Percentiles rank a stretch among this genome's conserved stretches.
Evolutionary conservation across 2,797 vertebrate genomes (phyloP).

Genomic region (Chaunax sp.): DNA sequence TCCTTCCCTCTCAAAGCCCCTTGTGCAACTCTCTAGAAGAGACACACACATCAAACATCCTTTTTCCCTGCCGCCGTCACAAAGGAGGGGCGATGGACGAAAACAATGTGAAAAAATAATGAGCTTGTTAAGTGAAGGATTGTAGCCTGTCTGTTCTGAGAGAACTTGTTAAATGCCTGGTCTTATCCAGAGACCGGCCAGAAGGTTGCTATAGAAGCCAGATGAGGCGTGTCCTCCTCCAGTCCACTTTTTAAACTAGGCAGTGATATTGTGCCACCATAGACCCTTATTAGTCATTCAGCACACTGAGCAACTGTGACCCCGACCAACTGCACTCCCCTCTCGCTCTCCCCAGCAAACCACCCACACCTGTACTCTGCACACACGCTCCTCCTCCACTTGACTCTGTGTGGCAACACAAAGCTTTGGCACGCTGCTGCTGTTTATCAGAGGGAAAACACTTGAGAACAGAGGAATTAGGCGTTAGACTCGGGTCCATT

Average conservation of each 20-base stretch:
- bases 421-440: conserved; percentile 36
- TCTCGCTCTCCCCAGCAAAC: conserved; percentile 57
- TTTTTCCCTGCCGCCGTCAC: conserved; percentile 41
- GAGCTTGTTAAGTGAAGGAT: conserved; percentile 79
- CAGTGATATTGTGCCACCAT: conserved; percentile 44
- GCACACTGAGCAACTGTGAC: conserved; percentile 66
- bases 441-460: conserved; percentile 63
- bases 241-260: conserved; percentile 46
- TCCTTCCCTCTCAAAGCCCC: conserved; percentile 62
- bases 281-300: conserved; percentile 76
- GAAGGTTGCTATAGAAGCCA: conserved; percentile 58
- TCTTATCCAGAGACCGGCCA: conserved; percentile 55
- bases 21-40: conserved; percentile 53
- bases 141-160: conserved; percentile 52
- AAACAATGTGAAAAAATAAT: conserved; percentile 78
- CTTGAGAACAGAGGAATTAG: conserved; percentile 68
- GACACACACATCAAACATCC: conserved; percentile 71
- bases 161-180: conserved; percentile 66
- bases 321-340: conserved; percentile 61
- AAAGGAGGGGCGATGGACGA: conserved; percentile 69
- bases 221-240: conserved; percentile 60
- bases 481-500: conserved; percentile 67
- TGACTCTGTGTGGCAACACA: conserved; percentile 69
- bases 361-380: conserved; percentile 70
- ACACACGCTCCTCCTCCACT: conserved; percentile 57